These are phyloP conservation scores for Trichosurus vulpecula DNA, from an alignment of 2,797 vertebrate genomes.

Conservation along the genomic window DNA sequence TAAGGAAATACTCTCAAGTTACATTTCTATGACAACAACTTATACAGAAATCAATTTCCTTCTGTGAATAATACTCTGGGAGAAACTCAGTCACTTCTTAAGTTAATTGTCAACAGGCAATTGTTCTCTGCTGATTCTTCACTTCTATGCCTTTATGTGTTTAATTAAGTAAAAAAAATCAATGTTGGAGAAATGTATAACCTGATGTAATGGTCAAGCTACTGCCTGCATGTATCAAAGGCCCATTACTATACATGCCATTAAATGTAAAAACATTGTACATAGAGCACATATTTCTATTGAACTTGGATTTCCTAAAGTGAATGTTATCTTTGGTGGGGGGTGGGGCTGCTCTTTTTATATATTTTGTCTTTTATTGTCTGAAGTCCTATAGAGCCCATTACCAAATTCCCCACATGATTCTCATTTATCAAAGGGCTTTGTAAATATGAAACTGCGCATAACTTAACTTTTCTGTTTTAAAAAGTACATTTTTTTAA, in stretches of 20 bases:
- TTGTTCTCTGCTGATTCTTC: slow-evolving; percentile 63
- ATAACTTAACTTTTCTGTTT: slow-evolving; percentile 75
- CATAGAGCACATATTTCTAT: slow-evolving; percentile 55
- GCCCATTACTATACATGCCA: slow-evolving; percentile 25
- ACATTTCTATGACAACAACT: slow-evolving; percentile 66
- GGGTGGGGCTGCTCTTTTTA: slow-evolving; percentile 35
- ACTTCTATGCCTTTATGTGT: slow-evolving; percentile 72
- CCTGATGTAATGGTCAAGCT: slow-evolving; percentile 32
- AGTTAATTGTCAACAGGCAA: slow-evolving; percentile 66
- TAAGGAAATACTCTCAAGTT: slow-evolving; percentile 48
- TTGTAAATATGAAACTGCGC: slow-evolving; percentile 82
- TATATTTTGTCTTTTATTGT: slow-evolving; percentile 56
- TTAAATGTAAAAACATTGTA: slow-evolving; percentile 52
- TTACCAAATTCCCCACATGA: slow-evolving; percentile 44
- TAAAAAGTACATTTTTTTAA: slow-evolving; percentile 72
- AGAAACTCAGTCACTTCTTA: slow-evolving; percentile 71
- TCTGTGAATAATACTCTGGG: slow-evolving; percentile 73
- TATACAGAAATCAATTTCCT: slow-evolving; percentile 56
- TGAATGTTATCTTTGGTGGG: slow-evolving; percentile 53
- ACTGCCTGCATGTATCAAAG: slow-evolving; percentile 39
- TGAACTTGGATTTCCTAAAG: slow-evolving; percentile 45
- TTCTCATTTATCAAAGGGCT: slow-evolving; percentile 56
- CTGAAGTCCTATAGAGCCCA: slow-evolving; percentile 29
- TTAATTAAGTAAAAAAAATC: slow-evolving; percentile 69
- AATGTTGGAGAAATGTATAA: slow-evolving; percentile 41